Evolutionary conservation across 2,113 vertebrate species (phyloP).

Genomic region (Corynorhinus townsendii): DNA sequence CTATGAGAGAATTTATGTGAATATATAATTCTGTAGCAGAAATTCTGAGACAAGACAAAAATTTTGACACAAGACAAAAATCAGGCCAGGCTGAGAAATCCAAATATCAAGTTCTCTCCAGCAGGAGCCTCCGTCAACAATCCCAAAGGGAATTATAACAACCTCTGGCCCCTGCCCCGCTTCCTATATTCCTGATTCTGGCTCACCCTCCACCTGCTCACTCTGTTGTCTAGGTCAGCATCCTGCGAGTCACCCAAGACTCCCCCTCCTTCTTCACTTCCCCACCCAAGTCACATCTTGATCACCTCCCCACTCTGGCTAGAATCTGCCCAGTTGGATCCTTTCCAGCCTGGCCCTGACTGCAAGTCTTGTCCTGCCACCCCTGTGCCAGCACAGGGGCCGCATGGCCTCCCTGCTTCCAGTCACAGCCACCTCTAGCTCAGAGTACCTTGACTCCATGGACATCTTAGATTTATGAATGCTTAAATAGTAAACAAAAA

Average conservation of each 20-base stretch:
- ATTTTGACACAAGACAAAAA: conserved; percentile 10
- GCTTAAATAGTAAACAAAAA: conserved; percentile 4
- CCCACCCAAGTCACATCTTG: neutral
- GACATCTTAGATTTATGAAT: conserved; percentile 1
- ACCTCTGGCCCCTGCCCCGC: neutral
- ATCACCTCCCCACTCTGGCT: neutral
- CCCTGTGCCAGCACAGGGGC: neutral
- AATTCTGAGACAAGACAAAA: neutral
- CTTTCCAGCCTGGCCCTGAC: neutral
- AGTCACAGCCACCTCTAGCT: neutral
- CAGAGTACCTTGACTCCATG: neutral
- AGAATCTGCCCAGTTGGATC: neutral
- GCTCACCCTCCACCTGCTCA: neutral
- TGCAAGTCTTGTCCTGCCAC: neutral
- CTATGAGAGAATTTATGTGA: neutral
- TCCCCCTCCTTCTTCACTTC: neutral
- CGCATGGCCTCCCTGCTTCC: neutral
- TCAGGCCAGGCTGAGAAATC: neutral
- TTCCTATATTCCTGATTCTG: neutral
- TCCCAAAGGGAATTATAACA: neutral
- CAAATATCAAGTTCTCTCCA: neutral
- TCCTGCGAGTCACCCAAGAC: neutral
- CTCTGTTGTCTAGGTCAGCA: neutral
- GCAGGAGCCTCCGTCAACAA: neutral
- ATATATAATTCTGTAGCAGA: neutral